These are phyloP conservation scores for Scrobipalpa costella DNA, from an alignment of 2,888 invertebrate genomes.

Conservation along the genomic window DNA sequence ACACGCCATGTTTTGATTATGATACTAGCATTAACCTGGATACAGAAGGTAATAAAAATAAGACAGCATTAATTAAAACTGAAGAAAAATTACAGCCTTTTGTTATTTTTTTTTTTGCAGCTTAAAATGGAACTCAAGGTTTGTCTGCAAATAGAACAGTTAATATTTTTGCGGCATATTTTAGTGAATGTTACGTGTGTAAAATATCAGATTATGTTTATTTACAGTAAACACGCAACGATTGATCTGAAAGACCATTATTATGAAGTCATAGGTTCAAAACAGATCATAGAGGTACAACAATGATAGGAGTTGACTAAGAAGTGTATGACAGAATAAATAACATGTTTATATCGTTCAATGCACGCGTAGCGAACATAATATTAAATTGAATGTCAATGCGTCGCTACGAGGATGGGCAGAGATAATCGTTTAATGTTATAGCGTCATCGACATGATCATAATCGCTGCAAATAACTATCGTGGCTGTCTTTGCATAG, in stretches of 20 bases:
- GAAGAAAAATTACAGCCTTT: background rate
- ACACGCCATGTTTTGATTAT: constrained; percentile 60
- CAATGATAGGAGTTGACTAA: background rate
- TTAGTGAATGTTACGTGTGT: background rate
- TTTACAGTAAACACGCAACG: constrained; percentile 5
- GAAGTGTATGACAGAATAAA: background rate
- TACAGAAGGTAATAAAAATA: constrained; percentile 2
- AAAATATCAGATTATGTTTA: background rate
- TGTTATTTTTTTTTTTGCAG: background rate
- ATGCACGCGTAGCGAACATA: constrained; percentile 11
- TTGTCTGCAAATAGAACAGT: background rate
- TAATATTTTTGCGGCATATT: constrained; percentile 8
- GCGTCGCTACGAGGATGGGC: background rate
- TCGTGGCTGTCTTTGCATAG: background rate
- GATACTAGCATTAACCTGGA: constrained; percentile 33
- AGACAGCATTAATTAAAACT: constrained; percentile 3
- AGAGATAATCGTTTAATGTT: constrained; percentile 10
- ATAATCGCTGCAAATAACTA: background rate
- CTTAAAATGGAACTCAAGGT: constrained; percentile 9
- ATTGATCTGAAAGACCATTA: background rate
- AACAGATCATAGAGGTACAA: background rate
- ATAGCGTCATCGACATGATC: constrained; percentile 9
- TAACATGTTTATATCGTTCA: background rate
- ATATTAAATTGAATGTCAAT: constrained; percentile 4
- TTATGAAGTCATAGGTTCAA: background rate